A percentile compares a stretch with the other conserved stretches of the same genome.
These are phyloP conservation scores for Buathra laborator DNA, from an alignment of 2,888 invertebrate genomes.

Conservation along the genomic window DNA sequence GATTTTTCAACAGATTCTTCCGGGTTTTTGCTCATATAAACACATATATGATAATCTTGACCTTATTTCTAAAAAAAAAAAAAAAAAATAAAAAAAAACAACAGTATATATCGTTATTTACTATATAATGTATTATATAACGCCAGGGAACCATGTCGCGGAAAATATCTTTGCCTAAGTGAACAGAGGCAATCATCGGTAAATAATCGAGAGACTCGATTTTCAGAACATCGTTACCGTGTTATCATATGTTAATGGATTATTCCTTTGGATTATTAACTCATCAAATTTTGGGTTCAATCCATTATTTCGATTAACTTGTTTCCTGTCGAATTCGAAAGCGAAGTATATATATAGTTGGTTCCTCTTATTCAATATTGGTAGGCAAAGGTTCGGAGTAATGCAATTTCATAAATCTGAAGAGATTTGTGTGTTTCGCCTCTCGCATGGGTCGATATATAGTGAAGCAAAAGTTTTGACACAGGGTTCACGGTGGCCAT, in stretches of 20 bases:
- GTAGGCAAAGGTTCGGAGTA: neutral
- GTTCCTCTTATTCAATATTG: neutral
- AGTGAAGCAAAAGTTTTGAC: slow-evolving; percentile 50
- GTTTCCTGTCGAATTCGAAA: neutral
- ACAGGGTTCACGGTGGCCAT: slow-evolving; percentile 45
- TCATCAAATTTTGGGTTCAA: neutral
- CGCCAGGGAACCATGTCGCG: neutral
- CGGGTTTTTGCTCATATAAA: slow-evolving; percentile 6
- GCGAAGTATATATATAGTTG: neutral
- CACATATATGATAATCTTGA: neutral
- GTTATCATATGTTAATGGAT: neutral
- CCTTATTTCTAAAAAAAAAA: neutral
- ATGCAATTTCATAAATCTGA: neutral
- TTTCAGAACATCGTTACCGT: neutral
- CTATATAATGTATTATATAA: slow-evolving; percentile 19
- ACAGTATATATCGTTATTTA: neutral
- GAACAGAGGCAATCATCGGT: neutral
- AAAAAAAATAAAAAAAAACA: neutral
- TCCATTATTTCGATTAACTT: neutral
- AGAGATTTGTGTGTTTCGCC: neutral
- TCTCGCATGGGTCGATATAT: slow-evolving; percentile 17
- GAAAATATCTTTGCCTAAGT: neutral
- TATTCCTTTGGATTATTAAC: neutral
- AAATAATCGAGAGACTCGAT: neutral
- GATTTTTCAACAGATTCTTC: neutral